A percentile compares a stretch with the other conserved stretches of the same genome.
These are phyloP conservation scores for Diploptera punctata DNA, from an alignment of 2,888 invertebrate genomes.

Conservation along the genomic window DNA sequence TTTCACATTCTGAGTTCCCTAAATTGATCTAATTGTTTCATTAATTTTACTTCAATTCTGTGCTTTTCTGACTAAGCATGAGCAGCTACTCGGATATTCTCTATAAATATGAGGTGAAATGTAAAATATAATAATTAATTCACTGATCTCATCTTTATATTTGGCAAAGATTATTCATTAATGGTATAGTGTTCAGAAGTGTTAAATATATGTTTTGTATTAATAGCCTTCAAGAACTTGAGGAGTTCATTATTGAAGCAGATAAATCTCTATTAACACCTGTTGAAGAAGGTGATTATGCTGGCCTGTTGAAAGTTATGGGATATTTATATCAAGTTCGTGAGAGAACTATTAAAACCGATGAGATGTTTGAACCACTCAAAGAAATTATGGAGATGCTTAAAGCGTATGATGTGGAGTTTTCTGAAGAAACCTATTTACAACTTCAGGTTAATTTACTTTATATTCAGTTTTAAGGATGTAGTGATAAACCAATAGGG, in stretches of 20 bases:
- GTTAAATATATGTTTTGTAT: neutral
- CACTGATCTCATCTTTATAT: too few species aligned
- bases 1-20: too few species aligned
- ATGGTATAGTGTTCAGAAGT: neutral
- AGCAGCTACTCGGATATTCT: too few species aligned
- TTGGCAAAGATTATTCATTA: neutral
- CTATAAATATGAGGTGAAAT: too few species aligned
- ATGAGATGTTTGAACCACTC: conserved; percentile 89
- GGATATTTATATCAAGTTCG: conserved; percentile 78
- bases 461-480: too few species aligned
- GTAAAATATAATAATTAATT: too few species aligned
- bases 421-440: conserved; percentile 68
- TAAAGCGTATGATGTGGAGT: conserved; percentile 84
- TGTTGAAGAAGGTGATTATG: conserved; percentile 84
- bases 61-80: too few species aligned
- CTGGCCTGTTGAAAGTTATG: conserved; percentile 83
- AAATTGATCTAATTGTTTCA: too few species aligned
- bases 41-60: too few species aligned
- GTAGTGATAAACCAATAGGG: too few species aligned
- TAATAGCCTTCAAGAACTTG: conserved; percentile 63
- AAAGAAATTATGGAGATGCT: conserved; percentile 86
- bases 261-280: conserved; percentile 74
- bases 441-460: conserved; percentile 37
- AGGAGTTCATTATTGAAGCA: conserved; percentile 78
- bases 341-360: conserved; percentile 79